phyloP scores from a whole-genome alignment of 1,140 invertebrate species.

The Aphidius gifuensis region DNA sequence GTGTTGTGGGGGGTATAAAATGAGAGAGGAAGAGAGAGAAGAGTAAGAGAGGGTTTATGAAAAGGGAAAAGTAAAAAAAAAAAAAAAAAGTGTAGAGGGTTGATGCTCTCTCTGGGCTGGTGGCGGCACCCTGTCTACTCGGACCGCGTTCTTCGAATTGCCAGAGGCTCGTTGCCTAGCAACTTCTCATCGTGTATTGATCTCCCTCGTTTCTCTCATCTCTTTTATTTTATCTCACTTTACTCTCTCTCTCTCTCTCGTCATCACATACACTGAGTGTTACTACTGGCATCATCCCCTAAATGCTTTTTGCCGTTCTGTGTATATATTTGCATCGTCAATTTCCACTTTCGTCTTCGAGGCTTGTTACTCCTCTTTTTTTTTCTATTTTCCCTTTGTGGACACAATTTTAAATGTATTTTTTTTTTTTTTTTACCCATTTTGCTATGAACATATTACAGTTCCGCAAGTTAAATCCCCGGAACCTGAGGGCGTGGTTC shows the following conservation, averaged over 20 bases:
- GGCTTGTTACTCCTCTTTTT: too few species aligned
- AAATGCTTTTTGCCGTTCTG: too few species aligned
- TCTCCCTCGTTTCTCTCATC: constrained; percentile 40
- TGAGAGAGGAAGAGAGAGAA: constrained; percentile 10
- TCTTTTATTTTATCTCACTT: constrained; percentile 17
- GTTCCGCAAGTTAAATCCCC: too few species aligned
- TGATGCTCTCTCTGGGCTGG: constrained; percentile 30
- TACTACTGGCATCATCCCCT: too few species aligned
- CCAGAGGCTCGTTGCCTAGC: constrained; percentile 56
- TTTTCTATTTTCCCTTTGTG: too few species aligned
- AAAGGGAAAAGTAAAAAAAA: constrained; percentile 22
- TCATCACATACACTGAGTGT: not conserved
- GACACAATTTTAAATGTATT: too few species aligned
- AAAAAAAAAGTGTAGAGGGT: constrained; percentile 3
- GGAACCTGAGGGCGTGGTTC: too few species aligned
- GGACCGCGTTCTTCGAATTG: constrained; percentile 44
- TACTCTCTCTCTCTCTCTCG: constrained; percentile 22
- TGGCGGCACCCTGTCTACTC: constrained; percentile 58
- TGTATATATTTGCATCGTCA: too few species aligned
- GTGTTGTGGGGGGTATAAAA: constrained; percentile 1
- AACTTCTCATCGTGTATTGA: constrained; percentile 48
- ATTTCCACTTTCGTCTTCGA: too few species aligned
- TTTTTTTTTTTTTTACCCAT: too few species aligned
- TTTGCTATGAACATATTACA: too few species aligned
- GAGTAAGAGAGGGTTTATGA: not conserved